Base-by-base conservation (phyloP, 1,140 invertebrate species). In the Zaprionus ornatus region DNA sequence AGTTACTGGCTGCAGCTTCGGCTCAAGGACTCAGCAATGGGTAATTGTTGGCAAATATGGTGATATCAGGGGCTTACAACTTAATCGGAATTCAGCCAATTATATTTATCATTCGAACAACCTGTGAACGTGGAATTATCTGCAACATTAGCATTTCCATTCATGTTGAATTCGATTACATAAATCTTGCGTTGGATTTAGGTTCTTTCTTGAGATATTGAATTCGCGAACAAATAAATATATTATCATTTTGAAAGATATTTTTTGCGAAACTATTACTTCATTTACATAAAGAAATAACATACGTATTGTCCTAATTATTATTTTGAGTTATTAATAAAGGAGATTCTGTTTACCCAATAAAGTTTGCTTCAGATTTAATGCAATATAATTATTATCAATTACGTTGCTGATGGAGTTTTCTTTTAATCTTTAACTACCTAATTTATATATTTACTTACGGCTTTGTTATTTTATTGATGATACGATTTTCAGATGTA, bases 31-130 rank as follows among this genome's bases (percentile, higher is more conserved):
- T 21, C n/a, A 27, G 17, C 52, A 17, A 54, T 13, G 45, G 42
- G 42, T 66, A 66, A 72, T 67, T 59, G 48, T 61, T 74, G 56
- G 35, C 71, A 45, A 21, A 45, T 57, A 27, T 67, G 63, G 29
- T 59, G 55, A 68, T 74, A 55, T 55, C 42, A 19, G 59, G 9
- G 32, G 64, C 71, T 68, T 54, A 61, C 64, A 61, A 55, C 37
- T 61, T 68, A 74, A 74, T 60, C 56, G 10, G 12, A 12, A 74
- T 25, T 67, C 27, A 19, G 32, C 37, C 69, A 57, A 66, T 72
- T 72, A 59, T n/a, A 50, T 37, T 37, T 23, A 54, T 67, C 42
- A 65, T 64, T 65, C 45, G n/a, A 25, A 13, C 54, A 50, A 72
- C 40, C 61, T 65, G 40, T 67, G 65, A 32, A 15, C 4, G 17